Percentiles rank a stretch among this genome's conserved stretches.
phyloP scores from a whole-genome alignment of 2,797 vertebrate genomes.

The Urosaurus nigricauda region DNA sequence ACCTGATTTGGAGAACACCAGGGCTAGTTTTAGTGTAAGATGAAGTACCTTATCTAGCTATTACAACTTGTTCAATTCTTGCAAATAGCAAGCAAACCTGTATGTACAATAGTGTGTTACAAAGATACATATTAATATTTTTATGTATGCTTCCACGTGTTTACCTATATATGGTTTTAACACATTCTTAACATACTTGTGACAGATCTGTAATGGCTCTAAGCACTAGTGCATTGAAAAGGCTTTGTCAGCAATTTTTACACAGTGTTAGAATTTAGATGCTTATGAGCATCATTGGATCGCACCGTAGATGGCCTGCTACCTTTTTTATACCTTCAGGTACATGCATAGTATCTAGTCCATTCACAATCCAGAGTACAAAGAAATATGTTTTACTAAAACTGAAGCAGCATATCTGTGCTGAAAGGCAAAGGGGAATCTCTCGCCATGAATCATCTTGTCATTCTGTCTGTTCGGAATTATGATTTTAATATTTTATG shows the following conservation, averaged over 20 bases:
- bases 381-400: slow-evolving; percentile 6
- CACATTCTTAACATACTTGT: background rate
- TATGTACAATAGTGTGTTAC: background rate
- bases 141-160: background rate
- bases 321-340: background rate
- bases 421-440: slow-evolving; percentile 18
- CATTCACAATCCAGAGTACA: background rate
- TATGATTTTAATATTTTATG: slow-evolving; percentile 49
- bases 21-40: background rate
- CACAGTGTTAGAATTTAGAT: background rate
- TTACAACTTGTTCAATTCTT: background rate
- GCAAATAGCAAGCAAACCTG: background rate
- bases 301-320: background rate
- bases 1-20: background rate
- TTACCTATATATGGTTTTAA: background rate
- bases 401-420: background rate
- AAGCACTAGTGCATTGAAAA: background rate
- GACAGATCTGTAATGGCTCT: background rate
- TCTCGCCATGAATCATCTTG: background rate
- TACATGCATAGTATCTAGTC: background rate
- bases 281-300: background rate
- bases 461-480: slow-evolving; percentile 38
- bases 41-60: background rate
- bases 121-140: background rate
- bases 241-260: background rate